These are phyloP conservation scores for Masnerella sp. DNA, from an alignment of 2,888 invertebrate genomes.

Conservation along the genomic window DNA sequence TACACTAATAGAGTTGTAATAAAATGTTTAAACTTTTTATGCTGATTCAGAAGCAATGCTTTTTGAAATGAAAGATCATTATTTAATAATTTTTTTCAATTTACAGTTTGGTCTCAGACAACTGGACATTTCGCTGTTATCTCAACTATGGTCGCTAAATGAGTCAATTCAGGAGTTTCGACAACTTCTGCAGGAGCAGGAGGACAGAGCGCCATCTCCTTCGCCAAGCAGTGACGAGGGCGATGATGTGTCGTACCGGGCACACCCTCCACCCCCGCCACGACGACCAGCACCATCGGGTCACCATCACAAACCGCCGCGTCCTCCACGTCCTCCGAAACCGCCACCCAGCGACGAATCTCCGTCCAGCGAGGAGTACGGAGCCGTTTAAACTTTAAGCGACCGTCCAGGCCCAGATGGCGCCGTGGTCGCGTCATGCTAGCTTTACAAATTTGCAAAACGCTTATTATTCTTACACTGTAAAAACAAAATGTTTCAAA, in stretches of 20 bases:
- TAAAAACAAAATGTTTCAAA: no score
- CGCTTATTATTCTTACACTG: no score
- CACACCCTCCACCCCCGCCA: conserved; percentile 79
- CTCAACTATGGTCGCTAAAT: conserved; percentile 94
- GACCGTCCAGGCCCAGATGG: conserved; percentile 11
- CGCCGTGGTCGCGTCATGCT: background rate
- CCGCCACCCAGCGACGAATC: conserved; percentile 75
- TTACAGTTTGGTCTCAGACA: conserved; percentile 92
- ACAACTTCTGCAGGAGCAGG: conserved; percentile 81
- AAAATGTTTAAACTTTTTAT: no score
- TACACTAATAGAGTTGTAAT: no score
- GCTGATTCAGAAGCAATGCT: no score
- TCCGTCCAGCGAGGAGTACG: conserved; percentile 76
- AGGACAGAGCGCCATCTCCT: conserved; percentile 79
- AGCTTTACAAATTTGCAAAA: background rate
- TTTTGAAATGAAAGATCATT: background rate
- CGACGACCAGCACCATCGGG: conserved; percentile 71
- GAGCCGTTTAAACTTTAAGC: conserved; percentile 73
- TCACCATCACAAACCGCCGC: conserved; percentile 69
- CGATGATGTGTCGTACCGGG: conserved; percentile 75
- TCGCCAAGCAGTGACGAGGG: conserved; percentile 79
- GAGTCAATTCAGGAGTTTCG: conserved; percentile 95
- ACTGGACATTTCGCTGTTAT: conserved; percentile 91
- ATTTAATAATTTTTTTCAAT: background rate
- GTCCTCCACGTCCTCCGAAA: conserved; percentile 72